Base-by-base conservation (phyloP, 2,888 invertebrate genomes). In the Abrostola tripartita region DNA sequence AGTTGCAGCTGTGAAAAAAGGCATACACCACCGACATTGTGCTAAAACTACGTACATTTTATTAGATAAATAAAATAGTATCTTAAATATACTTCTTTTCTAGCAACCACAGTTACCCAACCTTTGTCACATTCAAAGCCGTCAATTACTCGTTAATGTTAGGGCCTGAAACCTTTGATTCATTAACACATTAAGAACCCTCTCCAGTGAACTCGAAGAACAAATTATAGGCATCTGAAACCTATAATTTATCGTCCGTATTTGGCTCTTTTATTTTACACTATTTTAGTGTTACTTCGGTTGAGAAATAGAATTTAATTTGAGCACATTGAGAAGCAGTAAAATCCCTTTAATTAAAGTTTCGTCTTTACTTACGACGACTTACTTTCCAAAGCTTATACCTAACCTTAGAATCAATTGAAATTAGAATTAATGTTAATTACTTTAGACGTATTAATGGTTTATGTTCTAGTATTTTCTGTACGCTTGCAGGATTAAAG, bases 201-300 rank as follows among this genome's bases (percentile, higher is more conserved):
- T 14, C 40, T 12, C 37, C n/a, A 10, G 47, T 49, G 14, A 64
- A 6, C 60, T 24, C 11, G 5, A 12, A 40, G 35, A n/a, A 59
- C 61, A 69, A 69, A 65, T 68, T 51, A 68, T 52, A 9, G 37
- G 59, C 63, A 68, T 52, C 52, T 53, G 60, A 77, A 63, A 42
- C 55, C 14, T 57, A 10, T 57, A 35, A 57, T 64, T 74, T 35
- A 14, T 37, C 42, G 0, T 7, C n/a, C 11, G 49, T 59, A 53
- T 56, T 74, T 24, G 51, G 52, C 38, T 35, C 6, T 24, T 41
- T 37, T 42, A 56, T 56, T 61, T 56, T 35, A 40, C 7, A 24
- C 6, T 5, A 5, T 7, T 14, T 53, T 52, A 36, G 10, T 14
- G 40, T 47, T 12, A 9, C 5, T 8, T 41, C 6, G 0, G 0